A percentile compares a stretch with the other conserved stretches of the same genome.
Conservation (phyloP, 2,113 vertebrate species). For the Sinocyclocheilus maitianheensis region DNA sequence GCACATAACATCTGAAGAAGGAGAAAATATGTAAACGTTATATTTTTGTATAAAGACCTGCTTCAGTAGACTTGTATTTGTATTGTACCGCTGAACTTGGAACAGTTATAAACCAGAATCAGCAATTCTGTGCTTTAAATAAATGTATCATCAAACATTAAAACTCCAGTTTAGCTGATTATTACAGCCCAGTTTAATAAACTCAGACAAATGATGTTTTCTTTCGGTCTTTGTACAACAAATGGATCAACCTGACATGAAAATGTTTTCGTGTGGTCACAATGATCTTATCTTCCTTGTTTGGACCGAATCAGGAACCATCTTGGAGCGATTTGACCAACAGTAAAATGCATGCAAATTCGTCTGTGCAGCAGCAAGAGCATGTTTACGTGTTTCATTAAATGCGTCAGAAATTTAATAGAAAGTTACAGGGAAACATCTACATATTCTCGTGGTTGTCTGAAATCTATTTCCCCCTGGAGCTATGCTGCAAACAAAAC, state of each 20-base stretch:
- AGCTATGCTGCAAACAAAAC: background rate
- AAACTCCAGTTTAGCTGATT: background rate
- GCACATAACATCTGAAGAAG: background rate
- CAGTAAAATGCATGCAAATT: conserved; percentile 60
- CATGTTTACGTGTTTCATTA: background rate
- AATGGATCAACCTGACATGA: background rate
- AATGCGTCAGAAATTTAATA: background rate
- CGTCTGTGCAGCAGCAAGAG: background rate
- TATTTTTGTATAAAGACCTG: background rate
- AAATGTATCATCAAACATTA: background rate
- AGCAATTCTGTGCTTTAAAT: background rate
- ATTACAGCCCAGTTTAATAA: background rate
- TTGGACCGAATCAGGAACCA: background rate
- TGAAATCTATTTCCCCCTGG: background rate
- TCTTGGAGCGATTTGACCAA: conserved; percentile 40
- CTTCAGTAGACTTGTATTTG: background rate
- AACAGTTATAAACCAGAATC: background rate
- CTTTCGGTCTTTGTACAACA: background rate
- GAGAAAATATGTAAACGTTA: background rate
- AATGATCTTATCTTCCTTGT: conserved; percentile 27
- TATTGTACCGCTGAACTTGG: background rate
- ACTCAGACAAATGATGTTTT: background rate
- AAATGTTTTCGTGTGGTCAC: background rate
- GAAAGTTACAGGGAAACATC: background rate
- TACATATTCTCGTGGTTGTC: background rate